These are phyloP conservation scores for Psittacula echo DNA, from an alignment of 2,797 vertebrate species.

Conservation along the genomic window DNA sequence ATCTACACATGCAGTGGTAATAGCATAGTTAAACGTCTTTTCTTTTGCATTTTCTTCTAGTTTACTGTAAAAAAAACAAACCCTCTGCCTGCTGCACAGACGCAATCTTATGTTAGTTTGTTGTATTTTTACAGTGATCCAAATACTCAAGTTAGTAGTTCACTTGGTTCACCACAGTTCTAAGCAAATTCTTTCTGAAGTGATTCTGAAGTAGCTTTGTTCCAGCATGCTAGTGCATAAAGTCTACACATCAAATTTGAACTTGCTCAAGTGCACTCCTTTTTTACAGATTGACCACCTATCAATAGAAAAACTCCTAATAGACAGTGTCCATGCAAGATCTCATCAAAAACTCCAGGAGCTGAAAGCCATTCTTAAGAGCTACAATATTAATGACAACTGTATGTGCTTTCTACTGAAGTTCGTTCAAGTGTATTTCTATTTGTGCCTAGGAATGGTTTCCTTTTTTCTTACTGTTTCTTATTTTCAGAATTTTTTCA, in stretches of 20 bases:
- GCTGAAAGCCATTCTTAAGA: conserved; percentile 94
- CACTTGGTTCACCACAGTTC: neutral
- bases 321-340: conserved; percentile 96
- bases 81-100: neutral
- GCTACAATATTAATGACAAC: conserved; percentile 91
- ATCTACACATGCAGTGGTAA: neutral
- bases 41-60: neutral
- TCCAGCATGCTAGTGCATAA: neutral
- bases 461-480: neutral
- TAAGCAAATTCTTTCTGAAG: neutral
- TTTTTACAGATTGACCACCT: conserved; percentile 93
- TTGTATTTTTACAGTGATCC: neutral
- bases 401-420: conserved; percentile 82
- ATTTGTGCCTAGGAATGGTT: neutral
- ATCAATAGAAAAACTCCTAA: conserved; percentile 97
- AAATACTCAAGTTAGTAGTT: neutral
- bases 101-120: neutral
- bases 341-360: conserved; percentile 98
- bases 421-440: neutral
- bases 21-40: neutral
- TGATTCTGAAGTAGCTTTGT: neutral
- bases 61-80: neutral
- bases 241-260: neutral
- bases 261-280: neutral
- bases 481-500: neutral